Conservation (phyloP, 1,140 invertebrate species). For the Drosophila cardini region DNA sequence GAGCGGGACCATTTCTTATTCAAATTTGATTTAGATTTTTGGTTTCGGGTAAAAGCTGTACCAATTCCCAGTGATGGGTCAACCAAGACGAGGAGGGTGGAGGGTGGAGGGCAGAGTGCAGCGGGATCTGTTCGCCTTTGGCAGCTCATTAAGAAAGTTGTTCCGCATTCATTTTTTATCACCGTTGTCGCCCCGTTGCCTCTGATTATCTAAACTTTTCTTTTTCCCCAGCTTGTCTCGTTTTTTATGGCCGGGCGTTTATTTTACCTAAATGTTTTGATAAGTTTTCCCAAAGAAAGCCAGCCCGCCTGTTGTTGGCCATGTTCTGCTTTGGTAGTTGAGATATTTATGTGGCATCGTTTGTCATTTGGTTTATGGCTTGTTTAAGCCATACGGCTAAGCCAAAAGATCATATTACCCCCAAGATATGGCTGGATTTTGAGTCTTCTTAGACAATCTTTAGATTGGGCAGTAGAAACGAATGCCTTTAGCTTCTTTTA, state of each 20-base stretch:
- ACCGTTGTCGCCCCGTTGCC: conserved; percentile 67
- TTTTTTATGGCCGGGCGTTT: conserved; percentile 75
- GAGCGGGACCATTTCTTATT: conserved; percentile 67
- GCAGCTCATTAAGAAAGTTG: conserved; percentile 83
- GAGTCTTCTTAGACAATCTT: background rate
- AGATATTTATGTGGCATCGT: conserved; percentile 73
- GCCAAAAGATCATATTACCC: conserved; percentile 8
- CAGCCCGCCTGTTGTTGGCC: conserved; percentile 35
- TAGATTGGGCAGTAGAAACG: background rate
- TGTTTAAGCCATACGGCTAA: conserved; percentile 61
- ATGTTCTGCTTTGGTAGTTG: conserved; percentile 53
- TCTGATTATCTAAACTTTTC: conserved; percentile 70
- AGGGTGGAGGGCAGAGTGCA: background rate
- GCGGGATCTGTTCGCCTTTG: conserved; percentile 63
- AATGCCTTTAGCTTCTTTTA: background rate
- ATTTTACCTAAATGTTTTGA: conserved; percentile 82
- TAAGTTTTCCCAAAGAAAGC: conserved; percentile 64
- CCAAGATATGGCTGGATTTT: background rate
- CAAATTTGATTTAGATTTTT: conserved; percentile 77
- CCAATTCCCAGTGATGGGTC: background rate
- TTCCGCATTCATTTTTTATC: conserved; percentile 82
- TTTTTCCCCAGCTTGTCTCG: conserved; percentile 59
- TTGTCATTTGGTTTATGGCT: conserved; percentile 82
- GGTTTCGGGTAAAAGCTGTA: background rate
- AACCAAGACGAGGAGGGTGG: background rate